These are phyloP conservation scores for Eupithecia exiguata DNA, from an alignment of 2,888 invertebrate species.

Conservation along the genomic window DNA sequence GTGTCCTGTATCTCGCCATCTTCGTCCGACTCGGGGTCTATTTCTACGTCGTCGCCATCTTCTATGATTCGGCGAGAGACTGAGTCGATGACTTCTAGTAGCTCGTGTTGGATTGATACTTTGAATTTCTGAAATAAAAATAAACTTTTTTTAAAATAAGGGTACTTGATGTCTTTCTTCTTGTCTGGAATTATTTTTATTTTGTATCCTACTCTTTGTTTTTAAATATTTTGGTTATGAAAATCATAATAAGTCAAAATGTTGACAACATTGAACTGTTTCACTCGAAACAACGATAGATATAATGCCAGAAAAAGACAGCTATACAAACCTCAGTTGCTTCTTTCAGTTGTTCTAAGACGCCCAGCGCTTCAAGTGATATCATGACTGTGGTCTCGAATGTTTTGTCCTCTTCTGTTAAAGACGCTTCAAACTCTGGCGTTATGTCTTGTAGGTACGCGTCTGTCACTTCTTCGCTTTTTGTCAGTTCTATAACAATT, in stretches of 20 bases:
- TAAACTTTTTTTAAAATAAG: no score
- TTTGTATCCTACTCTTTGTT: no score
- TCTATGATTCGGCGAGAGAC: constrained; percentile 91
- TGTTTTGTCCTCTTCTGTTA: constrained; percentile 74
- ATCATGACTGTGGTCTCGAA: constrained; percentile 86
- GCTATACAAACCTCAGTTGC: constrained; percentile 88
- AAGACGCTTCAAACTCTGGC: constrained; percentile 75
- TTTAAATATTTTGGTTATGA: no score
- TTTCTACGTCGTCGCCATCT: constrained; percentile 73
- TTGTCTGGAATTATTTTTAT: no score
- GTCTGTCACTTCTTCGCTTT: constrained; percentile 75
- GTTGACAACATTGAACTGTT: no score
- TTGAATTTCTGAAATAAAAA: constrained; percentile 86
- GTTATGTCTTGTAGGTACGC: constrained; percentile 77
- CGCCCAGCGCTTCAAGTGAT: constrained; percentile 92
- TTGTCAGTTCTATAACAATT: constrained; percentile 67
- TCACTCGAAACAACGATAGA: no score
- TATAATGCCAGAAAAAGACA: background rate
- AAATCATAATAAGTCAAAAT: no score
- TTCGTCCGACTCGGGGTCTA: constrained; percentile 62
- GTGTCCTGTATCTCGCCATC: constrained; percentile 60
- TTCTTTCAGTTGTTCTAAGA: constrained; percentile 92
- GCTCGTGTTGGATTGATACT: constrained; percentile 91
- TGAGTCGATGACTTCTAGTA: constrained; percentile 90
- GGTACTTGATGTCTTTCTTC: no score